phyloP scores from a whole-genome alignment of 2,113 vertebrate species.

The Anolis sagrei region DNA sequence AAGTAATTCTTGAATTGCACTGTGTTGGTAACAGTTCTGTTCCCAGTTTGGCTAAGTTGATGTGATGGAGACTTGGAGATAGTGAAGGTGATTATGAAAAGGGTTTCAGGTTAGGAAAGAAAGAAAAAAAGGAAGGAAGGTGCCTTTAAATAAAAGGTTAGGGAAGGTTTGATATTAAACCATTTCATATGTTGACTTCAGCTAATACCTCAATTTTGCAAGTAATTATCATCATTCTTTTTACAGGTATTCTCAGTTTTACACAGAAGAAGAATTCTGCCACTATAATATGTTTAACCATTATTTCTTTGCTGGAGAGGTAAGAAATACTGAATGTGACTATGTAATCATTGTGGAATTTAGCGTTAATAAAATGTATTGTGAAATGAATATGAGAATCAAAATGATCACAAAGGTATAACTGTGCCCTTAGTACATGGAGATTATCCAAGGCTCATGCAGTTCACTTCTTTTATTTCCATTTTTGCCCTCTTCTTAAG shows the following conservation, averaged over 20 bases:
- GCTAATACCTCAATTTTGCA: background rate
- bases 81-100: background rate
- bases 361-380: background rate
- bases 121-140: too few species aligned
- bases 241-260: slow-evolving; percentile 95
- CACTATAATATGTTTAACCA: slow-evolving; percentile 99
- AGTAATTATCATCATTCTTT: slow-evolving; percentile 42
- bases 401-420: background rate
- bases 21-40: background rate
- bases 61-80: background rate
- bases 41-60: background rate
- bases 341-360: slow-evolving; percentile 14
- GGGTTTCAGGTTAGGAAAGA: too few species aligned
- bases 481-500: background rate
- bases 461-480: background rate
- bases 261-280: slow-evolving; percentile 89
- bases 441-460: background rate
- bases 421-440: background rate
- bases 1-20: background rate
- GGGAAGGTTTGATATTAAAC: background rate
- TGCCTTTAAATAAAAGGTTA: background rate
- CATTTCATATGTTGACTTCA: background rate
- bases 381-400: background rate
- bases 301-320: slow-evolving; percentile 93
- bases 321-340: slow-evolving; percentile 65